Conservation (phyloP, 2,113 vertebrate species). For the Ahaetulla prasina region DNA sequence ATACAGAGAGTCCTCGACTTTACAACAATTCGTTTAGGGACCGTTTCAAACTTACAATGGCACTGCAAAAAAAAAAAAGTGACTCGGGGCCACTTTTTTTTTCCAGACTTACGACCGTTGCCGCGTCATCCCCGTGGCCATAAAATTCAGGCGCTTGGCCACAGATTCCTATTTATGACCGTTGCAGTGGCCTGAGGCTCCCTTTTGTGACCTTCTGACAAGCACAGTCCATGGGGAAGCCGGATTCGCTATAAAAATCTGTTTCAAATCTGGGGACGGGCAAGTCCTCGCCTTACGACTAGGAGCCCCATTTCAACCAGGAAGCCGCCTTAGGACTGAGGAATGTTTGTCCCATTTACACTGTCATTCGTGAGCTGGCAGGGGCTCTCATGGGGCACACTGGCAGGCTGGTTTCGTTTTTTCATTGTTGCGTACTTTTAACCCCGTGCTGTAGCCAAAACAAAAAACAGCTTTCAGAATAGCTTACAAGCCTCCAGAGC, state of each 20-base stretch:
- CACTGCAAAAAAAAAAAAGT: background rate
- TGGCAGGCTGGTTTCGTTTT: background rate
- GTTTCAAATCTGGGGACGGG: too few species aligned
- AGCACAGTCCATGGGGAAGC: too few species aligned
- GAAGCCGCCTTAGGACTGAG: background rate
- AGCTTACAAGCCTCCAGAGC: background rate
- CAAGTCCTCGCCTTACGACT: too few species aligned
- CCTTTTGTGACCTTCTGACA: too few species aligned
- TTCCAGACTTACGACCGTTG: background rate
- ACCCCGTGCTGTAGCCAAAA: background rate
- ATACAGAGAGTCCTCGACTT: background rate
- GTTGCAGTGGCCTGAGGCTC: too few species aligned
- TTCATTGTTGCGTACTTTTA: background rate
- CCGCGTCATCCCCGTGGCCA: too few species aligned
- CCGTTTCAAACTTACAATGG: background rate
- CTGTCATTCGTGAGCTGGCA: background rate
- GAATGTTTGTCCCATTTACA: background rate
- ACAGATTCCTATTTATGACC: too few species aligned
- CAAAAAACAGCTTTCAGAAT: background rate
- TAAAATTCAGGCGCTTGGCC: too few species aligned
- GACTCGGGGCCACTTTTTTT: background rate
- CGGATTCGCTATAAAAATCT: too few species aligned
- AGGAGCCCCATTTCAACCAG: background rate
- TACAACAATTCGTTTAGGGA: background rate
- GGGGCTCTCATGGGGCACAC: background rate